Conservation (phyloP, 2,888 invertebrate species). For the Danaus chrysippus region DNA sequence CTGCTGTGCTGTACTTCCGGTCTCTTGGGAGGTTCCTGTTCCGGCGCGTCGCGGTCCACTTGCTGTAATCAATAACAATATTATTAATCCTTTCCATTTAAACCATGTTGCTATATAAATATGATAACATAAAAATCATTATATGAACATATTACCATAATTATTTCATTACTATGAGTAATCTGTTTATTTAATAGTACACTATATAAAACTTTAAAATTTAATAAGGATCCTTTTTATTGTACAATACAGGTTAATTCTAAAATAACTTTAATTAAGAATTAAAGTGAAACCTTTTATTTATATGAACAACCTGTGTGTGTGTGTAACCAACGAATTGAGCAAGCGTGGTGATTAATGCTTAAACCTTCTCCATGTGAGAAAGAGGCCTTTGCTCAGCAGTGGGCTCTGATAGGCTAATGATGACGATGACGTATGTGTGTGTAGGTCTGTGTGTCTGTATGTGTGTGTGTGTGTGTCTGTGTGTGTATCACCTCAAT, state of each 20-base stretch:
- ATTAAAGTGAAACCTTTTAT: neutral
- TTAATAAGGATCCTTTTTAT: neutral
- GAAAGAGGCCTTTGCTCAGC: too few species aligned
- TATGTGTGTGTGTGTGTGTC: neutral
- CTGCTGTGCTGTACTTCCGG: slow-evolving; percentile 75
- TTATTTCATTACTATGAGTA: too few species aligned
- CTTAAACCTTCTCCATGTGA: too few species aligned
- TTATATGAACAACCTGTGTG: neutral
- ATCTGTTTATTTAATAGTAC: neutral
- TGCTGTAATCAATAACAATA: slow-evolving; percentile 54
- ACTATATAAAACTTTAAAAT: neutral
- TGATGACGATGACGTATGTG: neutral
- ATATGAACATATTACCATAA: too few species aligned
- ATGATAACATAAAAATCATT: too few species aligned
- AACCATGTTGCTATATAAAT: too few species aligned
- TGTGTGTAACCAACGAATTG: neutral
- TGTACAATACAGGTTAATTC: neutral
- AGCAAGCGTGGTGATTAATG: too few species aligned
- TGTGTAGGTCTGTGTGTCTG: neutral
- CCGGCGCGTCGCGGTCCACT: slow-evolving; percentile 82
- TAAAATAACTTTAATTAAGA: neutral
- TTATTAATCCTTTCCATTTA: neutral
- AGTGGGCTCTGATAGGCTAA: too few species aligned
- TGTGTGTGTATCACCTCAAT: slow-evolving; percentile 78
- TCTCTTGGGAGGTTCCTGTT: slow-evolving; percentile 72